Conservation (phyloP, 1,140 invertebrate species). For the Prorops nasuta region DNA sequence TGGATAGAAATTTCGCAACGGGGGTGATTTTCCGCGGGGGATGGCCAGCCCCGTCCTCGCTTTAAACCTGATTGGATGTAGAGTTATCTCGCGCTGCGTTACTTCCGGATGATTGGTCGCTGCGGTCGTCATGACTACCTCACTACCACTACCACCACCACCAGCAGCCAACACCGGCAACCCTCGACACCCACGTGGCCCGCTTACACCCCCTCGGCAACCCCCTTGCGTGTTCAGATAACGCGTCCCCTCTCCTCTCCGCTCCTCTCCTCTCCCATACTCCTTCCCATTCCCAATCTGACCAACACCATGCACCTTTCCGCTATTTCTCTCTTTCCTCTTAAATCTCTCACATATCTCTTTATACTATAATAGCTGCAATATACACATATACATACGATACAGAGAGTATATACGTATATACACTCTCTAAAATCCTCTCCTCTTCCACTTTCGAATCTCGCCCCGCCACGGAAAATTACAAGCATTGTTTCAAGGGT, state of each 20-base stretch:
- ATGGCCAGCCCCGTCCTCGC: slow-evolving; percentile 40
- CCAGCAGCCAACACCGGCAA: slow-evolving; percentile 36
- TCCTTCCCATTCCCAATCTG: too few species aligned
- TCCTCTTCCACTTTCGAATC: too few species aligned
- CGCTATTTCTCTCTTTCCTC: too few species aligned
- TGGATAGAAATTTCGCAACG: slow-evolving; percentile 35
- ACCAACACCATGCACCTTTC: too few species aligned
- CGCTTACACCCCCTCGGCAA: slow-evolving; percentile 12
- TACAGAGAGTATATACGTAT: too few species aligned
- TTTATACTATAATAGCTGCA: too few species aligned
- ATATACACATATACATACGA: too few species aligned
- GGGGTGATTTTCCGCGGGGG: slow-evolving; percentile 39
- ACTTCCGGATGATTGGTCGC: slow-evolving; percentile 58
- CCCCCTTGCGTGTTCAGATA: slow-evolving; percentile 16
- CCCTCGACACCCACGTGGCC: slow-evolving; percentile 9
- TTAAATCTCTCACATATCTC: too few species aligned
- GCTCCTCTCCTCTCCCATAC: too few species aligned
- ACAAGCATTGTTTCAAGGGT: too few species aligned
- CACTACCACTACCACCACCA: slow-evolving; percentile 44
- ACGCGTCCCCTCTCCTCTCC: slow-evolving; percentile 8
- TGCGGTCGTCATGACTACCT: slow-evolving; percentile 58
- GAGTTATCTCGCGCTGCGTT: slow-evolving; percentile 58
- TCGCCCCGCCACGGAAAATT: too few species aligned
- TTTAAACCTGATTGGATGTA: slow-evolving; percentile 59
- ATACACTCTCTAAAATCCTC: too few species aligned